A percentile compares a stretch with the other conserved stretches of the same genome.
phyloP scores from a whole-genome alignment of 92 coral and sea anemone species.

The Epizoanthus scotinus region DNA sequence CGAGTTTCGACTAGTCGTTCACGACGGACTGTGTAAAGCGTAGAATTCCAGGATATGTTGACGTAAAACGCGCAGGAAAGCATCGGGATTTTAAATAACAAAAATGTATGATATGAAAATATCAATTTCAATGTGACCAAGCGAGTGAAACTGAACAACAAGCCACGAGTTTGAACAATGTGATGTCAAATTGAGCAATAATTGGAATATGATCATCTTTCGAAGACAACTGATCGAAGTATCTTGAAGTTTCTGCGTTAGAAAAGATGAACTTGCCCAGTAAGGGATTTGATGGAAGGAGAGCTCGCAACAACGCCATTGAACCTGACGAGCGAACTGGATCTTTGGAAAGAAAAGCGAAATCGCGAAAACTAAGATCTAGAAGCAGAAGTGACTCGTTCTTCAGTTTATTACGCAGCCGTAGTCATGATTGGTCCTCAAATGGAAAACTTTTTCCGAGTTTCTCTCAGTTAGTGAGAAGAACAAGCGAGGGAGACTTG shows the following conservation, averaged over 20 bases:
- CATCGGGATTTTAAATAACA: not conserved
- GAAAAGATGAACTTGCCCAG: not conserved
- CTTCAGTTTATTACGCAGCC: slow-evolving; percentile 9
- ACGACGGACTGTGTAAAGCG: not conserved
- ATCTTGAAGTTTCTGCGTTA: not conserved
- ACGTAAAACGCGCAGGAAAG: not conserved
- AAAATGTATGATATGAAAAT: not conserved
- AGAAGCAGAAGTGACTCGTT: slow-evolving; percentile 23
- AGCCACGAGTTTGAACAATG: not conserved
- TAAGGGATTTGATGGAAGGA: slow-evolving; percentile 6
- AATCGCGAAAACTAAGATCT: slow-evolving; percentile 1
- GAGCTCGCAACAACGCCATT: slow-evolving; percentile 1
- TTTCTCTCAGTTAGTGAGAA: not conserved
- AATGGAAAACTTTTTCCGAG: slow-evolving; percentile 21
- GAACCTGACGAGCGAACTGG: not conserved
- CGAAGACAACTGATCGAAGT: not conserved
- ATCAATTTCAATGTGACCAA: not conserved
- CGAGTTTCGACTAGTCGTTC: not conserved
- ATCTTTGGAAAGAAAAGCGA: slow-evolving; percentile 8
- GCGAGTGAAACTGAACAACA: slow-evolving; percentile 4
- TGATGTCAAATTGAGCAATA: not conserved
- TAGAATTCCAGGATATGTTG: not conserved
- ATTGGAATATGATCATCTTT: not conserved
- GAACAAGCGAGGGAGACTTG: slow-evolving; percentile 30
- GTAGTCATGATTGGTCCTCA: slow-evolving; percentile 11